Evolutionary conservation across 2,888 invertebrate genomes (phyloP).

Genomic region (Conomelus anceps): DNA sequence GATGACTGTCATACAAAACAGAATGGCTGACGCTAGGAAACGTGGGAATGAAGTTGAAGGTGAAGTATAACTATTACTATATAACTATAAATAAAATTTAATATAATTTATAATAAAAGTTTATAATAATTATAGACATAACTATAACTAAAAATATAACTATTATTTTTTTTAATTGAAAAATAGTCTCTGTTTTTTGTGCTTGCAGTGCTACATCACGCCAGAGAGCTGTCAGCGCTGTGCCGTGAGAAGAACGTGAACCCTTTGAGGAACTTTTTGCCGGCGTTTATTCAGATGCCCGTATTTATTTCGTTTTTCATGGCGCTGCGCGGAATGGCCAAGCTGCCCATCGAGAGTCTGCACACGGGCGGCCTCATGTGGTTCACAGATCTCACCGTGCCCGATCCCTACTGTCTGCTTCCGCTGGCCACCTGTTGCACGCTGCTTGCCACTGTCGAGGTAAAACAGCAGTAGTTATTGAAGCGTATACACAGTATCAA

Average conservation of each 20-base stretch:
- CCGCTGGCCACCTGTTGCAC: slow-evolving; percentile 81
- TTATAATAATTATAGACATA: too few species aligned
- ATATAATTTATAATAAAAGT: too few species aligned
- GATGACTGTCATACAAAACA: slow-evolving; percentile 69
- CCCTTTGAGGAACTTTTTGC: slow-evolving; percentile 70
- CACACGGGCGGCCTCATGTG: slow-evolving; percentile 80
- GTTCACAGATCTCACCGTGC: slow-evolving; percentile 86
- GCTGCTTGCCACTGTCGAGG: slow-evolving; percentile 73
- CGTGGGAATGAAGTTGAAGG: slow-evolving; percentile 72
- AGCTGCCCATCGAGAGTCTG: slow-evolving; percentile 85
- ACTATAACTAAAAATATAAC: too few species aligned
- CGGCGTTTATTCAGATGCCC: slow-evolving; percentile 63
- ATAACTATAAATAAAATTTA: too few species aligned
- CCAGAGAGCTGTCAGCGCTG: not conserved
- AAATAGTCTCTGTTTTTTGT: not conserved
- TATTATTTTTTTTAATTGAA: too few species aligned
- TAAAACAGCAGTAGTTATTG: slow-evolving; percentile 34
- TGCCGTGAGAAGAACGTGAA: slow-evolving; percentile 63
- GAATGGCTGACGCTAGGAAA: slow-evolving; percentile 80
- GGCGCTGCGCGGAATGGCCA: slow-evolving; percentile 81
- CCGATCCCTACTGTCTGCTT: slow-evolving; percentile 82
- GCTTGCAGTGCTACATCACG: not conserved
- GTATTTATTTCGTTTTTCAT: slow-evolving; percentile 89
- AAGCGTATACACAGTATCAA: not conserved
- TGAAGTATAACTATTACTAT: too few species aligned